A percentile compares a stretch with the other conserved stretches of the same genome.
phyloP scores from a whole-genome alignment of 2,797 vertebrate genomes.

The Argyrosomus regius region DNA sequence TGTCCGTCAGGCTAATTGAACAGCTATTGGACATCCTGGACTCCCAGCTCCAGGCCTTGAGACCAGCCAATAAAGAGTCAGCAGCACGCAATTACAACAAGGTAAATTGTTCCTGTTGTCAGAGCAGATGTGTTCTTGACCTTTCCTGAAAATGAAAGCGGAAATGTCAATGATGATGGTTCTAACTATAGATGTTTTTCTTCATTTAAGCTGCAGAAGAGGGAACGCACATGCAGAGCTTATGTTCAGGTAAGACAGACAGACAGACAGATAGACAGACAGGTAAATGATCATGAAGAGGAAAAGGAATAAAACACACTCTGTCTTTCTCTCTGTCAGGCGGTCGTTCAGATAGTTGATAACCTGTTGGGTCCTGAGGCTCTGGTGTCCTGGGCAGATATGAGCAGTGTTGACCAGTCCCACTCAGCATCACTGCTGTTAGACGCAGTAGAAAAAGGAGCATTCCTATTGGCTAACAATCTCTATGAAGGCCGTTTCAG shows the following conservation, averaged over 20 bases:
- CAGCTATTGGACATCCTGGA: constrained; percentile 95
- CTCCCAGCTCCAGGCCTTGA: constrained; percentile 92
- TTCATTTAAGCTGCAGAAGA: constrained; percentile 90
- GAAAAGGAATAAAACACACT: background rate
- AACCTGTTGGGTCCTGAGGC: constrained; percentile 82
- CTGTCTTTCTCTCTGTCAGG: constrained; percentile 61
- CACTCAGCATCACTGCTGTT: constrained; percentile 79
- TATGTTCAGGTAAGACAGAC: constrained; percentile 90
- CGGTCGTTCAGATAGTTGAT: constrained; percentile 80
- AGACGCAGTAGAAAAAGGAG: constrained; percentile 83
- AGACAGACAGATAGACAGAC: background rate
- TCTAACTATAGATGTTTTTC: constrained; percentile 43
- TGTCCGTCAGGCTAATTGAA: constrained; percentile 93
- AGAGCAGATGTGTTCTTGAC: constrained; percentile 49
- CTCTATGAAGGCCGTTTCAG: constrained; percentile 86
- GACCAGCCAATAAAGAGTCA: constrained; percentile 93
- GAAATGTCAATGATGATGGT: constrained; percentile 68
- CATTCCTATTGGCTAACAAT: constrained; percentile 83
- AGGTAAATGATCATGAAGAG: background rate
- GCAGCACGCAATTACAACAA: constrained; percentile 95
- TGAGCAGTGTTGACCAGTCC: constrained; percentile 77
- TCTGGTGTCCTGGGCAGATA: constrained; percentile 82
- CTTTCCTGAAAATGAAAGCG: constrained; percentile 56
- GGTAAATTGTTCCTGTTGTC: constrained; percentile 76
- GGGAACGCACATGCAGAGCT: constrained; percentile 91